Percentiles rank a stretch among this genome's conserved stretches.
Conservation (phyloP, 2,113 vertebrate species). For the Gymnorhina tibicen region DNA sequence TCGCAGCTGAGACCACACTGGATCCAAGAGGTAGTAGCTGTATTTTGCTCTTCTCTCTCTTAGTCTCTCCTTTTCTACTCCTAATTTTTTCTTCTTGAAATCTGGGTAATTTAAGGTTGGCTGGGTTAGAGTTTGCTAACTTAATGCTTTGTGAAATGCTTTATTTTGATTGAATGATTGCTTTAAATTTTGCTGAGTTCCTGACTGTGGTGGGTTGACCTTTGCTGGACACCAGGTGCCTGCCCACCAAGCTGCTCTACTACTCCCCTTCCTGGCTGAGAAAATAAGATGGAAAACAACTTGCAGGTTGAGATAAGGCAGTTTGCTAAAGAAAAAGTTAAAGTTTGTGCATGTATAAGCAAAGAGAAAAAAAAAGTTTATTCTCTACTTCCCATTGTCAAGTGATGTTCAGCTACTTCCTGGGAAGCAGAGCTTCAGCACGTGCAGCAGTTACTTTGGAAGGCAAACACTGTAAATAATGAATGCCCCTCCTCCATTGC, state of each 20-base stretch:
- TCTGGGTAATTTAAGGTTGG: neutral
- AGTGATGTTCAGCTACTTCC: neutral
- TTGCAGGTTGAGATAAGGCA: neutral
- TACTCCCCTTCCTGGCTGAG: no score
- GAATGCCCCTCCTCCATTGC: neutral
- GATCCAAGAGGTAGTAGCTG: neutral
- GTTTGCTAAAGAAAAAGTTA: neutral
- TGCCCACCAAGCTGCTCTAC: no score
- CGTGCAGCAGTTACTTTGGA: neutral
- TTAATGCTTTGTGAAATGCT: neutral
- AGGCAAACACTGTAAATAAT: neutral
- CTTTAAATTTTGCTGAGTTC: neutral
- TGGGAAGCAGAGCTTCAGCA: neutral
- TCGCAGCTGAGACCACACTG: no score
- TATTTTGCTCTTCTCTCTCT: neutral
- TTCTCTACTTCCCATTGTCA: neutral
- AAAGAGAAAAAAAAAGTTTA: neutral
- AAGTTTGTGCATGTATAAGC: neutral
- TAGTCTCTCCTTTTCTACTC: neutral
- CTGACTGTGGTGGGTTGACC: neutral
- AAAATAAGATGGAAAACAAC: neutral
- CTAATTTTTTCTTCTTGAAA: neutral
- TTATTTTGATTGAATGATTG: neutral
- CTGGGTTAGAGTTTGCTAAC: neutral
- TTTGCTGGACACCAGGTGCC: neutral